Evolutionary conservation across 2,888 invertebrate genomes (phyloP).

Genomic region (Laothoe populi): DNA sequence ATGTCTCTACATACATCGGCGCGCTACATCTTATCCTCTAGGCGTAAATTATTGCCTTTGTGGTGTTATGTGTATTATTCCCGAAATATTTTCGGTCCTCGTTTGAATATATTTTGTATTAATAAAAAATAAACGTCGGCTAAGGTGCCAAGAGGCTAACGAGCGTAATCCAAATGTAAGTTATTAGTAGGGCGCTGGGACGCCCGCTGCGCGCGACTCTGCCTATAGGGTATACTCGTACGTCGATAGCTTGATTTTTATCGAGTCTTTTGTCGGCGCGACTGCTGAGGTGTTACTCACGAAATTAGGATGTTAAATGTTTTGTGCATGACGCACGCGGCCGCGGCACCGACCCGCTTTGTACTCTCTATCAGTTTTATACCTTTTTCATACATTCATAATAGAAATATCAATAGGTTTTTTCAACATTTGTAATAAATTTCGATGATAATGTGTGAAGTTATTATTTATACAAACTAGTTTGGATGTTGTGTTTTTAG

Average conservation of each 20-base stretch:
- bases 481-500: constrained; percentile 21
- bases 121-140: constrained; percentile 77
- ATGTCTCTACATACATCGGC: constrained; percentile 50
- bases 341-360: constrained; percentile 53
- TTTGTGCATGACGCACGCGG: constrained; percentile 78
- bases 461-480: constrained; percentile 41
- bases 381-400: constrained; percentile 51
- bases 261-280: constrained; percentile 81
- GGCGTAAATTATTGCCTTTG: constrained; percentile 76
- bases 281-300: constrained; percentile 80
- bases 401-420: constrained; percentile 76
- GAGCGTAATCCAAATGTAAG: constrained; percentile 83
- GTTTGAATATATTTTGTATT: constrained; percentile 81
- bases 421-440: constrained; percentile 54
- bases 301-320: constrained; percentile 82
- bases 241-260: constrained; percentile 73
- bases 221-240: not conserved
- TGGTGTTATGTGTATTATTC: constrained; percentile 73
- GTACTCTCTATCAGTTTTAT: constrained; percentile 51
- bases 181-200: constrained; percentile 72
- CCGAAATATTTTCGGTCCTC: constrained; percentile 69
- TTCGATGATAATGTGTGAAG: constrained; percentile 62
- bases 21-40: constrained; percentile 67
- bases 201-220: constrained; percentile 68
- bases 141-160: constrained; percentile 83